Evolutionary conservation across 92 coral and sea anemone genomes (phyloP).

Genomic region (Zoanthus sociatus): DNA sequence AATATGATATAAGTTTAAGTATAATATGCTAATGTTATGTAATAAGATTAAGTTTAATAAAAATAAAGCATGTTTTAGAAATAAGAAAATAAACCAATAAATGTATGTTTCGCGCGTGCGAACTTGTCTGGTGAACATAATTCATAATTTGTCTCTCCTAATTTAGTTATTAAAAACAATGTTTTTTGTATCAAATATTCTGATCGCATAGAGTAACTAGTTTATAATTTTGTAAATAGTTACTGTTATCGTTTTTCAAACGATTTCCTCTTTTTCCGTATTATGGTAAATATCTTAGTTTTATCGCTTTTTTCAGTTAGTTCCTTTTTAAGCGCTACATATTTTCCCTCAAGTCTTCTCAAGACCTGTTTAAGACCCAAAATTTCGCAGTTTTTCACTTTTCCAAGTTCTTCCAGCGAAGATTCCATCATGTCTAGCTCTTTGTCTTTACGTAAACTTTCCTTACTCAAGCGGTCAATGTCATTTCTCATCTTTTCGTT

Average conservation of each 20-base stretch:
- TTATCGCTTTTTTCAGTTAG: neutral
- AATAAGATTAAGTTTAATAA: too few species aligned
- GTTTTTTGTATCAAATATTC: neutral
- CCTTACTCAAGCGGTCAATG: conserved; percentile 2
- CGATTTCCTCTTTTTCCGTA: neutral
- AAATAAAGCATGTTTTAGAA: too few species aligned
- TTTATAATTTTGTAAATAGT: neutral
- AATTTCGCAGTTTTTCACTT: conserved; percentile 29
- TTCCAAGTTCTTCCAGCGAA: conserved; percentile 26
- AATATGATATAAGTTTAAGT: too few species aligned
- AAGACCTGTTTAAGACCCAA: neutral
- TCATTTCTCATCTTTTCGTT: neutral
- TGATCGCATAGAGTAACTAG: neutral
- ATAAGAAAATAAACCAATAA: too few species aligned
- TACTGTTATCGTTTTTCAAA: neutral
- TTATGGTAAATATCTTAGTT: neutral
- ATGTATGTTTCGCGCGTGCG: neutral
- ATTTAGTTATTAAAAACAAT: neutral
- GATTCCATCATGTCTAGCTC: conserved; percentile 38
- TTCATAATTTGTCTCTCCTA: neutral
- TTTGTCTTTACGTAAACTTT: conserved; percentile 11
- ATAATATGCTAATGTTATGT: neutral
- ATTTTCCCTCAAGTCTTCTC: conserved; percentile 27
- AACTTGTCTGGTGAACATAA: neutral
- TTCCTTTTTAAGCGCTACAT: neutral